Percentiles rank a stretch among this genome's conserved stretches.
Evolutionary conservation across 2,113 vertebrate genomes (phyloP).

Genomic region (Hystrix cristata): DNA sequence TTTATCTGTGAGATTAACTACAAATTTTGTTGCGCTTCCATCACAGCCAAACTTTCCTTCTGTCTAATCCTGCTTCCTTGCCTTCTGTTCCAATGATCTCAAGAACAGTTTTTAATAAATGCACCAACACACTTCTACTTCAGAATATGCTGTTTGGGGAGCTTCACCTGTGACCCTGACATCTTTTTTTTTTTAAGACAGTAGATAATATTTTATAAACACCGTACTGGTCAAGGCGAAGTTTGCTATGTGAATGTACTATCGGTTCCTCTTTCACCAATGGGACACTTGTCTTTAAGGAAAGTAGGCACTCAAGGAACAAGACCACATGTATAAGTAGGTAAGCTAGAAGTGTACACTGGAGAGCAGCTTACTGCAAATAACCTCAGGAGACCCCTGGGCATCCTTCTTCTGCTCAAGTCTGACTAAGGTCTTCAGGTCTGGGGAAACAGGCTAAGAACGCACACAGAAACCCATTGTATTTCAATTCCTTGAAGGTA

Average conservation of each 20-base stretch:
- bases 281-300: neutral
- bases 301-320: neutral
- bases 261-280: neutral
- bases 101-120: neutral
- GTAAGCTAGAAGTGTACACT: neutral
- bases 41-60: neutral
- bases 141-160: neutral
- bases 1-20: neutral
- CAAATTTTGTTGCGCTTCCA: neutral
- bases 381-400: neutral
- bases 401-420: neutral
- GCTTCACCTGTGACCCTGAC: neutral
- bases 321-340: neutral
- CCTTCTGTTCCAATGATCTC: neutral
- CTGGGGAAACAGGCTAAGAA: neutral
- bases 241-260: neutral
- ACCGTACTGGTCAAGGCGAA: neutral
- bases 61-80: neutral
- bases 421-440: neutral
- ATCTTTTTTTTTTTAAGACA: neutral
- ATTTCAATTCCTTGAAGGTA: neutral
- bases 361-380: neutral
- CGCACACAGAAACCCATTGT: neutral
- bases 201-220: neutral
- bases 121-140: neutral